Conservation (phyloP, 1,140 invertebrate species). For the Halesus radiatus region DNA sequence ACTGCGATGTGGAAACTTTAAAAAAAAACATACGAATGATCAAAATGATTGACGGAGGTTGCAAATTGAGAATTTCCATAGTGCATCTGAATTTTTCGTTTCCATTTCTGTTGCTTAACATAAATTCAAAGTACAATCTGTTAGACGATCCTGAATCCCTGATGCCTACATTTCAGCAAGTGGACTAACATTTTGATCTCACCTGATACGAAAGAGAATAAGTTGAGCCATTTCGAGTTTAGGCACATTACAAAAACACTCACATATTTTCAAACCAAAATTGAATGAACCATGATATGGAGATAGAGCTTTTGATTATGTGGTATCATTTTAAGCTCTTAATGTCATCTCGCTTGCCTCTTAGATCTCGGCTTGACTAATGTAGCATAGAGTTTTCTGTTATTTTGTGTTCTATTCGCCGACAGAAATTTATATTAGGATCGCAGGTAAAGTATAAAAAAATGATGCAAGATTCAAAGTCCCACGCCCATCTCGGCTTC, state of each 20-base stretch:
- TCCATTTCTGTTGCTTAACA: no score
- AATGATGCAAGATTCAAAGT: slow-evolving; percentile 26
- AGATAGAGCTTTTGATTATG: not conserved
- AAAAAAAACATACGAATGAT: no score
- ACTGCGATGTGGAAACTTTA: no score
- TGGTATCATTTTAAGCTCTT: not conserved
- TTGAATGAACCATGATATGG: not conserved
- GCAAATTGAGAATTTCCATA: no score
- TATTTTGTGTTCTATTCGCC: slow-evolving; percentile 33
- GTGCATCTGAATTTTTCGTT: no score
- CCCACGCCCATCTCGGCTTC: slow-evolving; percentile 31
- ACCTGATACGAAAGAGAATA: slow-evolving; percentile 5
- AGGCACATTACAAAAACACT: not conserved
- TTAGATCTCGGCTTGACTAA: slow-evolving; percentile 9
- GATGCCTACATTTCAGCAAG: slow-evolving; percentile 4
- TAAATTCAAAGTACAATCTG: not conserved
- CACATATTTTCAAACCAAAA: not conserved
- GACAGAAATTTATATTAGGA: slow-evolving; percentile 41
- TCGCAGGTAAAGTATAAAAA: slow-evolving; percentile 38
- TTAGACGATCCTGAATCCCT: not conserved
- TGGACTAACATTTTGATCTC: not conserved
- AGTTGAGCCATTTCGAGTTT: not conserved
- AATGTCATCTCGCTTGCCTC: not conserved
- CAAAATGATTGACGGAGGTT: no score
- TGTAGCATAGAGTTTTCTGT: slow-evolving; percentile 27